Conservation (phyloP, 2,888 invertebrate genomes). For the Apomyelois bistriatella region DNA sequence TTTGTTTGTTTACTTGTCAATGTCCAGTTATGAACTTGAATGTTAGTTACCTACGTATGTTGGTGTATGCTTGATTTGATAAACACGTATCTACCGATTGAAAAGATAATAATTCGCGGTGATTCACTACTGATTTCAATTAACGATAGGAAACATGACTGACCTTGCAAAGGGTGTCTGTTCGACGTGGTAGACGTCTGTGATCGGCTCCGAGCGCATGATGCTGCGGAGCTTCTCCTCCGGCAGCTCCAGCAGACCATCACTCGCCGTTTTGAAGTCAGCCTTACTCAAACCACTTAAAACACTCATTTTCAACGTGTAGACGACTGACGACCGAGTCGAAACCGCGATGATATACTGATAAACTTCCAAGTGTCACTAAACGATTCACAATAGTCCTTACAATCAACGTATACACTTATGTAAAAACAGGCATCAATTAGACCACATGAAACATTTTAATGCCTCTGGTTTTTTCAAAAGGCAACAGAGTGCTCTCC, state of each 20-base stretch:
- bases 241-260: slow-evolving; percentile 86
- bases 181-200: slow-evolving; percentile 88
- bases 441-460: slow-evolving; percentile 77
- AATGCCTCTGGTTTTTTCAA: slow-evolving; percentile 77
- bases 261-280: slow-evolving; percentile 81
- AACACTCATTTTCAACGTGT: slow-evolving; percentile 78
- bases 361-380: slow-evolving; percentile 63
- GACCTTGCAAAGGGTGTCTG: slow-evolving; percentile 93
- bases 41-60: too few species aligned
- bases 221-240: slow-evolving; percentile 84
- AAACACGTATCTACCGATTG: not conserved
- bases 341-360: slow-evolving; percentile 52
- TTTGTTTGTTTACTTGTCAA: too few species aligned
- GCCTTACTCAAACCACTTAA: slow-evolving; percentile 76
- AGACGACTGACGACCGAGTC: slow-evolving; percentile 68
- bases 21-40: too few species aligned
- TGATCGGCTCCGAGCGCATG: slow-evolving; percentile 86
- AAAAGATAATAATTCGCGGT: not conserved
- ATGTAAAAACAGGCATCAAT: slow-evolving; percentile 64
- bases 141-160: slow-evolving; percentile 33
- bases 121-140: slow-evolving; percentile 11
- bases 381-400: slow-evolving; percentile 73
- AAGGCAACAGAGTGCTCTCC: slow-evolving; percentile 76
- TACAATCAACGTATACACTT: slow-evolving; percentile 74
- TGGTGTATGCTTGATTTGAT: not conserved